Conservation (phyloP, 2,113 vertebrate genomes). For the Burhinus oedicnemus region DNA sequence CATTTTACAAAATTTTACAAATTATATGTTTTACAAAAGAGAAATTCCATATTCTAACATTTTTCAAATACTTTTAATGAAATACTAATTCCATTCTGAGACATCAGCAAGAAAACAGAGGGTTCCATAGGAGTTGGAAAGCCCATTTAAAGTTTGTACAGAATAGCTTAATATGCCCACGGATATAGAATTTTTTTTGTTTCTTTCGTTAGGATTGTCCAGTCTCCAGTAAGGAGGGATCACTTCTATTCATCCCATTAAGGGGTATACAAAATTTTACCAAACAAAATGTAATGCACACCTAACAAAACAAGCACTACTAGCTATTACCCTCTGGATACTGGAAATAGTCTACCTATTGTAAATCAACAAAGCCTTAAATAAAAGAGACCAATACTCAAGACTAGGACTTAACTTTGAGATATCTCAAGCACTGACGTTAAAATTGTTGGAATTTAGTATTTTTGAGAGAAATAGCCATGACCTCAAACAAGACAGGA, state of each 20-base stretch:
- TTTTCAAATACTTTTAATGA: not conserved
- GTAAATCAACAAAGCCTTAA: not conserved
- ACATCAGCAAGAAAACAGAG: not conserved
- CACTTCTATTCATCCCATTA: not conserved
- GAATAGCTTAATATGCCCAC: not conserved
- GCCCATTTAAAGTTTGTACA: not conserved
- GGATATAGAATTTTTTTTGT: not conserved
- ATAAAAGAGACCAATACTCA: not conserved
- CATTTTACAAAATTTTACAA: not conserved
- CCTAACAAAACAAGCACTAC: not conserved
- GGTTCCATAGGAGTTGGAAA: accelerated
- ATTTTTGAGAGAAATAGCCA: not conserved
- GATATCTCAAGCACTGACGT: not conserved
- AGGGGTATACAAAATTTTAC: not conserved
- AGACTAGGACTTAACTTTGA: not conserved
- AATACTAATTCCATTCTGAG: not conserved
- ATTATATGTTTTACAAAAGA: not conserved
- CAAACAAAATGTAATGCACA: not conserved
- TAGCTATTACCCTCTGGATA: not conserved
- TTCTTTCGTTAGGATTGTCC: not conserved
- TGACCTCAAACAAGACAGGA: not conserved
- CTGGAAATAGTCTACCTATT: not conserved
- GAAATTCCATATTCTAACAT: not conserved
- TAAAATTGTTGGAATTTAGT: not conserved
- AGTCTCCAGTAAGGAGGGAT: not conserved